Percentiles rank a stretch among this genome's conserved stretches.
Conservation (phyloP, 1,140 invertebrate genomes). For the Luehdorfia chinensis region DNA sequence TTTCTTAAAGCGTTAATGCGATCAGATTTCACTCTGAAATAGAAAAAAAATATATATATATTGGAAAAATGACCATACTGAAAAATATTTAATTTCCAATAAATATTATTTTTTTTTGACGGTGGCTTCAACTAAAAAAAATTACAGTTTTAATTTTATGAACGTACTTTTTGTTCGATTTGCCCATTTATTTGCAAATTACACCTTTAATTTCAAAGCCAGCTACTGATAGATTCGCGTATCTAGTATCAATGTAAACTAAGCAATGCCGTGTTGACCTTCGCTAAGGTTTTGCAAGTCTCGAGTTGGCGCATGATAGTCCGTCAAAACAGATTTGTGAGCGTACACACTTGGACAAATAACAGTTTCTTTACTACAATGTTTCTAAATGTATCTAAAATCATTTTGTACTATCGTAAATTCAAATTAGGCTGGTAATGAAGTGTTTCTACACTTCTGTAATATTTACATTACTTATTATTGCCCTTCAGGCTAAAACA, state of each 20-base stretch:
- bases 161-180: constrained; percentile 53
- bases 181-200: constrained; percentile 39
- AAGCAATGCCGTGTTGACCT: constrained; percentile 58
- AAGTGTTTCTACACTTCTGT: too few species aligned
- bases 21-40: constrained; percentile 53
- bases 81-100: too few species aligned
- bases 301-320: constrained; percentile 19
- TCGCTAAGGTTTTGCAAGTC: constrained; percentile 39
- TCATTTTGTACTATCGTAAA: neutral
- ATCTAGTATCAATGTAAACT: constrained; percentile 48
- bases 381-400: neutral
- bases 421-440: too few species aligned
- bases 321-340: constrained; percentile 21
- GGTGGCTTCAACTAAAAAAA: too few species aligned
- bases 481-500: too few species aligned
- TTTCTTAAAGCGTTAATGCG: constrained; percentile 61
- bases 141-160: neutral
- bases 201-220: too few species aligned
- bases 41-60: constrained; percentile 14
- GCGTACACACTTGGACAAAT: constrained; percentile 33
- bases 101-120: too few species aligned
- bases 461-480: too few species aligned
- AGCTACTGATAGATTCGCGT: constrained; percentile 22
- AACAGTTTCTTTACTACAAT: neutral
- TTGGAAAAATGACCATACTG: neutral